These are phyloP conservation scores for Pelagia noctiluca DNA, from an alignment of 30 jellyfish, hydroid and myxozoan species.

Conservation along the genomic window DNA sequence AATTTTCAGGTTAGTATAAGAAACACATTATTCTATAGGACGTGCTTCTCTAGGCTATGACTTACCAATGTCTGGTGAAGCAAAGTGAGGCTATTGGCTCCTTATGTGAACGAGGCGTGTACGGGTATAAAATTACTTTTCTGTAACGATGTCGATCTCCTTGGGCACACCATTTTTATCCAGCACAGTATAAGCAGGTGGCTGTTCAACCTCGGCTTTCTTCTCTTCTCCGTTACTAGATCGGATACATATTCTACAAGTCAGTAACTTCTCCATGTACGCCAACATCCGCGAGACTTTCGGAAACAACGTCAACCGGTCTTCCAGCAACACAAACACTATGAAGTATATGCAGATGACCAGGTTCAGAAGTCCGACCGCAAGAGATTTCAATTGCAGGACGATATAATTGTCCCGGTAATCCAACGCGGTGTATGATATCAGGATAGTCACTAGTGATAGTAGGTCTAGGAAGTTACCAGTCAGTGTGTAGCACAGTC, in stretches of 20 bases:
- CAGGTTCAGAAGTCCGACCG: conserved; percentile 80
- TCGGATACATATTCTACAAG: conserved; percentile 9
- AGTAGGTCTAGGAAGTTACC: conserved; percentile 86
- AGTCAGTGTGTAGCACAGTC: conserved; percentile 81
- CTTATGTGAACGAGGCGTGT: too few relatives aligned
- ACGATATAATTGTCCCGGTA: conserved; percentile 84
- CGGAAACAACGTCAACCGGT: conserved; percentile 88
- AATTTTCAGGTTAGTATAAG: too few relatives aligned
- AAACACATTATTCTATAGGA: too few relatives aligned
- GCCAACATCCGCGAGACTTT: conserved; percentile 48
- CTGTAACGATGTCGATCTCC: conserved; percentile 10
- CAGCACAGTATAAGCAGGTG: conserved; percentile 30
- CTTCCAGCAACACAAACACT: conserved; percentile 87
- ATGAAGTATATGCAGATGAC: conserved; percentile 76
- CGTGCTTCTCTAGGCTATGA: too few relatives aligned
- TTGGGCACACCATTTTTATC: conserved; percentile 53
- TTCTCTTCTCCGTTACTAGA: background rate
- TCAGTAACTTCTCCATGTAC: conserved; percentile 38
- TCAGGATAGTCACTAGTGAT: conserved; percentile 80
- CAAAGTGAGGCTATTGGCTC: too few relatives aligned
- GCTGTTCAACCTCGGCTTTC: conserved; percentile 5
- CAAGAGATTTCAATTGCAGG: conserved; percentile 86
- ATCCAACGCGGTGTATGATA: conserved; percentile 94
- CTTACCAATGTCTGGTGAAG: too few relatives aligned
- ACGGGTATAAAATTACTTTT: background rate